Evolutionary conservation across 2,113 vertebrate genomes (phyloP), one percentile per base, ranked within the genome.

Genomic region (Penelope pileata): DNA sequence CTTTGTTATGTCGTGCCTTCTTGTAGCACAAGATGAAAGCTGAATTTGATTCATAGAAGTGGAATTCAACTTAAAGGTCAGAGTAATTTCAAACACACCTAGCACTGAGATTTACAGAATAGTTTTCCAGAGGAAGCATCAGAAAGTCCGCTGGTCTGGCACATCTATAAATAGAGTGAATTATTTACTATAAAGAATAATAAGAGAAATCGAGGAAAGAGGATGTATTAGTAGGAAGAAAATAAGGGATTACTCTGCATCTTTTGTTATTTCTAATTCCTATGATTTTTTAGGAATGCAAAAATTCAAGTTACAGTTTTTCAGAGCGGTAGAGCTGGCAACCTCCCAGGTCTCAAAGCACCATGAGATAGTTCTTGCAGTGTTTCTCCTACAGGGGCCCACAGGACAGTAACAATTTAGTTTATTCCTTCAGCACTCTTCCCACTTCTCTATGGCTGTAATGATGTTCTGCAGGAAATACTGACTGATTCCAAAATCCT

Each of bases 341-440:
- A 27, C 6, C 3, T 64, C 5, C 7, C 7, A 47, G 47, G 69
- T 70, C n/a, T 43, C 29, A 58, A 69, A 51, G 12, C 17, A 51
- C 48, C 26, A 8, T 30, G 67, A 68, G 38, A 48, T 1, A 3
- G 8, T 68, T 62, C 40, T 74, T 50, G 27, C 6, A 30, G 17
- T 6, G 8, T 30, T 85, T 75, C 24, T 58, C 7, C n/a, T 30
- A 30, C 36, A 42, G 32, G 22, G 53, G 15, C 8, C 38, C 26
- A 62, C 3, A 43, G 19, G 15, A 43, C 18, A 10, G 6, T 56
- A n/a, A 43, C 11, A 26, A 30, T 0, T 0, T 7, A 2, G 16
- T 42, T 60, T 62, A 21, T 73, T 74, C 22, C 16, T 48, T 73
- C 51, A 17, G 17, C 22, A 6, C 27, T 30, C 9, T 69, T 17